Evolutionary conservation across 2,797 vertebrate genomes (phyloP).

Genomic region (Sebastes flavidus): DNA sequence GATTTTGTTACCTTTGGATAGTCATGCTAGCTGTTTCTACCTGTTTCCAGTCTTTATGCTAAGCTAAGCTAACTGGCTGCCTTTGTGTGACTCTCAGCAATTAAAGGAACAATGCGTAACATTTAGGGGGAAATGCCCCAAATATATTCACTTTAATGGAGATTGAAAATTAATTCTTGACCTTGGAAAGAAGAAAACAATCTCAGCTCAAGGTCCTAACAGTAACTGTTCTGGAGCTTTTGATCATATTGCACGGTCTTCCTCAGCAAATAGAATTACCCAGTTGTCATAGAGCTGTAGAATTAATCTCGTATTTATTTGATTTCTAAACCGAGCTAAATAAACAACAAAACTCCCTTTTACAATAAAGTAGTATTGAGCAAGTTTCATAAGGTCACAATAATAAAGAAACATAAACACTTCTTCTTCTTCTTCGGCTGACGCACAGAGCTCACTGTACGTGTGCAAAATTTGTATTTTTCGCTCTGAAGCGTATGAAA

Average conservation of each 20-base stretch:
- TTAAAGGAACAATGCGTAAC: too few relatives aligned
- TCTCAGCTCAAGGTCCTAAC: not conserved
- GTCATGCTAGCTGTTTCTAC: not conserved
- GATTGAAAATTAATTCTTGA: not conserved
- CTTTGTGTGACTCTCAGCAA: not conserved
- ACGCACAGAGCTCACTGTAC: not conserved
- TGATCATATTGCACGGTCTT: not conserved
- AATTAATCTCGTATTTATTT: not conserved
- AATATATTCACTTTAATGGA: not conserved
- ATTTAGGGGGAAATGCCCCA: not conserved
- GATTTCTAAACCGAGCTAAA: not conserved
- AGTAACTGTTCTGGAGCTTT: not conserved
- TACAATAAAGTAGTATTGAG: not conserved
- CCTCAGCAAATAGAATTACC: not conserved
- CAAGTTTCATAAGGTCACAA: not conserved
- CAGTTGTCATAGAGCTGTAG: not conserved
- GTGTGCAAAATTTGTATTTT: constrained; percentile 11
- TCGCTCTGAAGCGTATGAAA: constrained; percentile 7
- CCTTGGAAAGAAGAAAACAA: not conserved
- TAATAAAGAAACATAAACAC: not conserved
- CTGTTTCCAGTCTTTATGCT: not conserved
- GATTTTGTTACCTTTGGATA: not conserved
- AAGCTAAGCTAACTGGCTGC: constrained; percentile 3
- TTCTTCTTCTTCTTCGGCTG: not conserved
- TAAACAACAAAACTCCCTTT: not conserved